Conservation (phyloP, 2,113 vertebrate genomes). For the Mesocricetus auratus region DNA sequence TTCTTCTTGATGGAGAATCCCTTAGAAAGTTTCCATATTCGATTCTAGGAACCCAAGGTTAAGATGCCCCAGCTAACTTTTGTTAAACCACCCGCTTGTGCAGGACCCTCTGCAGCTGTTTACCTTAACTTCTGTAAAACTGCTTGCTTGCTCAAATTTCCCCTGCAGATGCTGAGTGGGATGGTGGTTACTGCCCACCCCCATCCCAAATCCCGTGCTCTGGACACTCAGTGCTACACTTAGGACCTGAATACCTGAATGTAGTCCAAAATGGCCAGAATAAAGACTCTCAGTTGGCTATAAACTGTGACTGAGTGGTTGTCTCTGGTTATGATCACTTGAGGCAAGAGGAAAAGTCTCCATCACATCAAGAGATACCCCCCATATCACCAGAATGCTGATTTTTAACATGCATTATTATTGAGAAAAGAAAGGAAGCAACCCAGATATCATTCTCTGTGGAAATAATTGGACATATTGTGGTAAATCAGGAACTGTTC, state of each 20-base stretch:
- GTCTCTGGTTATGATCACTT: neutral
- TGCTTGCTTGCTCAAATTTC: neutral
- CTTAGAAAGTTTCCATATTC: neutral
- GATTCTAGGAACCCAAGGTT: neutral
- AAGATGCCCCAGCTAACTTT: neutral
- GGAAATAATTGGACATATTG: conserved; percentile 27
- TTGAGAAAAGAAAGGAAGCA: conserved; percentile 14
- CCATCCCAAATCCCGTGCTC: too few species aligned
- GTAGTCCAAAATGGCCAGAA: neutral
- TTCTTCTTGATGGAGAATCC: neutral
- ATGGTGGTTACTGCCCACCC: neutral
- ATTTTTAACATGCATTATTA: neutral
- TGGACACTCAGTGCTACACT: too few species aligned
- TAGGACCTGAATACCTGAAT: neutral
- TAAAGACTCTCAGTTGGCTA: too few species aligned
- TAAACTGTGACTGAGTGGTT: neutral
- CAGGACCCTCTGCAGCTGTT: neutral
- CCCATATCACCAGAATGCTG: neutral
- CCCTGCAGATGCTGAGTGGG: neutral
- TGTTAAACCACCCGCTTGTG: neutral
- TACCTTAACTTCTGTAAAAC: neutral
- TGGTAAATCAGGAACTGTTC: neutral
- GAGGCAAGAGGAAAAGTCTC: neutral
- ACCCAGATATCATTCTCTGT: neutral
- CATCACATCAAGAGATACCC: too few species aligned